Conservation (phyloP, 2,113 vertebrate species). For the Megaceryle torquata region DNA sequence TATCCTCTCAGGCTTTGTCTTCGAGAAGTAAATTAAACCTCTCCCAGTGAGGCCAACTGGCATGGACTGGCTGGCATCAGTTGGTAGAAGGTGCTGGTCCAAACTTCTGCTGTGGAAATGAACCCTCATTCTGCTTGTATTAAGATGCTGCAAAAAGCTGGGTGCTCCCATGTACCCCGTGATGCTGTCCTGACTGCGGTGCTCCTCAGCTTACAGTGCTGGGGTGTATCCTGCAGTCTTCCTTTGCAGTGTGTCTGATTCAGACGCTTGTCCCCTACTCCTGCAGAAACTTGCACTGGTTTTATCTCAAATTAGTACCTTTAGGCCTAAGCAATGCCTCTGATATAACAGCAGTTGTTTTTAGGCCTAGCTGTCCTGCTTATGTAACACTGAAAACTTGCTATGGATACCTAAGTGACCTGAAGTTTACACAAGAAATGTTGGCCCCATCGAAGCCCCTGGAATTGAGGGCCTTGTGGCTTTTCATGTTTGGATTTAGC, state of each 20-base stretch:
- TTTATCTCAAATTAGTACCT: not conserved
- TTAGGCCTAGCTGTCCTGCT: not conserved
- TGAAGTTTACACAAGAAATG: not conserved
- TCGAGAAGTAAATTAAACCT: not conserved
- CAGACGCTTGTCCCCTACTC: not conserved
- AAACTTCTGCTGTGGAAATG: not conserved
- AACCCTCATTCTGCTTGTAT: not conserved
- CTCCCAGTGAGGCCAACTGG: not conserved
- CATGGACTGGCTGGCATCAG: not conserved
- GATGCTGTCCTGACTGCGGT: not conserved
- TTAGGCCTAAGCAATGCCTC: not conserved
- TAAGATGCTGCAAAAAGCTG: not conserved
- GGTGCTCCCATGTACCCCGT: accelerated
- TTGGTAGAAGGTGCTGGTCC: not conserved
- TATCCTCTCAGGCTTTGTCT: not conserved
- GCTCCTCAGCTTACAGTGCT: not conserved
- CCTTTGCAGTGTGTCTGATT: not conserved
- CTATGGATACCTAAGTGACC: not conserved
- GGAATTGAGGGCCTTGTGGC: not conserved
- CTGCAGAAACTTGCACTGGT: not conserved
- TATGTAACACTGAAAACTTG: not conserved
- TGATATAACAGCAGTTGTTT: not conserved
- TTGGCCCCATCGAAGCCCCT: not conserved
- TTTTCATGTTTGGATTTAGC: not conserved
- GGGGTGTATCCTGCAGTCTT: not conserved